A percentile compares a stretch with the other conserved stretches of the same genome.
Evolutionary conservation across 2,797 vertebrate species (phyloP).

Genomic region (Lindbergichthys nudifrons): DNA sequence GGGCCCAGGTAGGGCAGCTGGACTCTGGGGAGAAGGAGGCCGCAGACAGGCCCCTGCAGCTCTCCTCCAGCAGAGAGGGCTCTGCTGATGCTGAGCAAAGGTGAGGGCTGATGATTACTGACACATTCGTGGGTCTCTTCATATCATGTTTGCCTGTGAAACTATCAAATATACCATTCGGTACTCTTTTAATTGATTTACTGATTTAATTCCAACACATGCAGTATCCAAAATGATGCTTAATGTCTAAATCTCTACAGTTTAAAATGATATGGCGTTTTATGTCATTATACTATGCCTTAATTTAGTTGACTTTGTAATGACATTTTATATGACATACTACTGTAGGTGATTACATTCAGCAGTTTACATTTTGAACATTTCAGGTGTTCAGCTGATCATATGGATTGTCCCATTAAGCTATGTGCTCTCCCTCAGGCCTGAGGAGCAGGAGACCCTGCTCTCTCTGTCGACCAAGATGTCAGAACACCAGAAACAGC

Average conservation of each 20-base stretch:
- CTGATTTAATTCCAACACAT: too few species aligned
- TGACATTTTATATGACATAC: too few species aligned
- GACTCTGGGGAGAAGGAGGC: slow-evolving; percentile 31
- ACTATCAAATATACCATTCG: neutral
- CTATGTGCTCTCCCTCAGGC: slow-evolving; percentile 29
- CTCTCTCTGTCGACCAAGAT: slow-evolving; percentile 87
- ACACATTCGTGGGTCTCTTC: too few species aligned
- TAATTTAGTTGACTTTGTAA: too few species aligned
- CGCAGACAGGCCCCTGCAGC: neutral
- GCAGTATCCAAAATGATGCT: too few species aligned
- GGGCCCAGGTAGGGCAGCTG: slow-evolving; percentile 33
- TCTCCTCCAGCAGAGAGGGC: slow-evolving; percentile 12
- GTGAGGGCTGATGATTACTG: slow-evolving; percentile 55
- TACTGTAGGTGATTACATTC: too few species aligned
- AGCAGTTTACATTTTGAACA: too few species aligned
- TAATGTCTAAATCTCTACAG: too few species aligned
- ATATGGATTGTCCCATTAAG: neutral
- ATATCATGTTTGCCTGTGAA: neutral
- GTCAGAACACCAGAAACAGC: slow-evolving; percentile 83
- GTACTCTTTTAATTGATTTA: too few species aligned
- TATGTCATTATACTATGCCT: too few species aligned
- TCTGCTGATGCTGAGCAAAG: slow-evolving; percentile 37
- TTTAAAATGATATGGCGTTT: too few species aligned
- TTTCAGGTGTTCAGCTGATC: too few species aligned
- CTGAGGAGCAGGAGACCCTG: slow-evolving; percentile 80